Conservation (phyloP, 2,888 invertebrate genomes). For the Plebejus anna region DNA sequence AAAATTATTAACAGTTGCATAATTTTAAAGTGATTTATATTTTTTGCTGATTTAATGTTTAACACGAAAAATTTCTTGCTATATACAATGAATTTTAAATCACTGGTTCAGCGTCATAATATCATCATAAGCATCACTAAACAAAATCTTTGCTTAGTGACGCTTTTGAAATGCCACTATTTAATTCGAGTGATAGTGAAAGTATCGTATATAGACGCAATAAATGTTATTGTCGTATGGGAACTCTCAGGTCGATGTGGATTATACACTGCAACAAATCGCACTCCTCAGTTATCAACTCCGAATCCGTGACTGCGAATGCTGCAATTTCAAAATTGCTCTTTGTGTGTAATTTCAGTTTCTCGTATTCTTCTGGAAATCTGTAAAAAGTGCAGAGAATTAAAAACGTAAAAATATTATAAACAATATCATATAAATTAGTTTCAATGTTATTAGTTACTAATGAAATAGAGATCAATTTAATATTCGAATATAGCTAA, state of each 20-base stretch:
- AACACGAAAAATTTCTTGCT: neutral
- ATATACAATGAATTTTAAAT: neutral
- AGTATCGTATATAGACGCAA: constrained; percentile 7
- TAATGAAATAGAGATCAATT: neutral
- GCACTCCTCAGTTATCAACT: constrained; percentile 52
- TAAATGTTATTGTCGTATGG: constrained; percentile 24
- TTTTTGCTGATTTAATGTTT: neutral
- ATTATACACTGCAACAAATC: constrained; percentile 47
- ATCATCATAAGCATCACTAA: neutral
- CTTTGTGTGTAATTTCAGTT: constrained; percentile 42
- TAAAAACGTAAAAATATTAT: neutral
- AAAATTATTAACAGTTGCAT: constrained; percentile 11
- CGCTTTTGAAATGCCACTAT: neutral
- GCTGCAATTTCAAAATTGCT: constrained; percentile 44
- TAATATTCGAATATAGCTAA: neutral
- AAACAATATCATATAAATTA: neutral
- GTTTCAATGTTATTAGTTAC: neutral
- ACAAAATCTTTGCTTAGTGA: neutral
- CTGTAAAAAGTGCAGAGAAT: neutral
- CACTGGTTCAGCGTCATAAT: neutral
- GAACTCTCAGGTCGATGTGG: constrained; percentile 3
- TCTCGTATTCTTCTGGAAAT: neutral
- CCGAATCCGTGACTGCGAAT: constrained; percentile 47
- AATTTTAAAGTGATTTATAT: constrained; percentile 7
- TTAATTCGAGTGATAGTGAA: constrained; percentile 8